phyloP scores from a whole-genome alignment of 1,140 invertebrate species.

The Anoplophora glabripennis region DNA sequence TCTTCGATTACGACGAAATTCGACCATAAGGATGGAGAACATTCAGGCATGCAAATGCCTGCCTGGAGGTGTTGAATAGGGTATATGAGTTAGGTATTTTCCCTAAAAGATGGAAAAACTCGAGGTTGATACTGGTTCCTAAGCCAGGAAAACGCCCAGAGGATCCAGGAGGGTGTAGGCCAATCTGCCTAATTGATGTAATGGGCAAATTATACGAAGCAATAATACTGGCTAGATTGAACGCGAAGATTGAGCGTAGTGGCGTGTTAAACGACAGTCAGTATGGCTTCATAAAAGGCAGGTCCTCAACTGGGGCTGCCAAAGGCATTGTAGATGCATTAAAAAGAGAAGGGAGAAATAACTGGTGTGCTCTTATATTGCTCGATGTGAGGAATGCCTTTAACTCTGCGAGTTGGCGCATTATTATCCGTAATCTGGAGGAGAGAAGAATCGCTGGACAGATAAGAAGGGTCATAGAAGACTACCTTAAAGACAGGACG shows the following conservation, averaged over 20 bases:
- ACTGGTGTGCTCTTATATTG: conserved; percentile 12
- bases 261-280: not conserved
- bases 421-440: conserved; percentile 8
- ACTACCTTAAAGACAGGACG: conserved; percentile 23
- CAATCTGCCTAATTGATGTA: conserved; percentile 1
- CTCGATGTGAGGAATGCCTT: conserved; percentile 24
- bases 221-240: not conserved
- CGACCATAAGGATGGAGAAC: too few relatives aligned
- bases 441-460: too few relatives aligned
- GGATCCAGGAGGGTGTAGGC: not conserved
- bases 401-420: conserved; percentile 18
- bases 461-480: conserved; percentile 8
- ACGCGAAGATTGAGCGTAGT: not conserved
- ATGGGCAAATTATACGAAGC: not conserved
- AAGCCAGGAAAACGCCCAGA: not conserved
- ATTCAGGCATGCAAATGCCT: too few relatives aligned
- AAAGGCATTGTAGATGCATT: conserved; percentile 1
- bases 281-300: conserved; percentile 5
- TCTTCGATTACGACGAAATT: too few relatives aligned
- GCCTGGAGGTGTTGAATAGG: too few relatives aligned
- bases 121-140: too few relatives aligned
- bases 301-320: conserved; percentile 16
- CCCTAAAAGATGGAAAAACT: too few relatives aligned
- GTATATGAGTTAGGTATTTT: too few relatives aligned
- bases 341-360: not conserved